phyloP scores from a whole-genome alignment of 2,113 vertebrate genomes.

The Anarrhichthys ocellatus region DNA sequence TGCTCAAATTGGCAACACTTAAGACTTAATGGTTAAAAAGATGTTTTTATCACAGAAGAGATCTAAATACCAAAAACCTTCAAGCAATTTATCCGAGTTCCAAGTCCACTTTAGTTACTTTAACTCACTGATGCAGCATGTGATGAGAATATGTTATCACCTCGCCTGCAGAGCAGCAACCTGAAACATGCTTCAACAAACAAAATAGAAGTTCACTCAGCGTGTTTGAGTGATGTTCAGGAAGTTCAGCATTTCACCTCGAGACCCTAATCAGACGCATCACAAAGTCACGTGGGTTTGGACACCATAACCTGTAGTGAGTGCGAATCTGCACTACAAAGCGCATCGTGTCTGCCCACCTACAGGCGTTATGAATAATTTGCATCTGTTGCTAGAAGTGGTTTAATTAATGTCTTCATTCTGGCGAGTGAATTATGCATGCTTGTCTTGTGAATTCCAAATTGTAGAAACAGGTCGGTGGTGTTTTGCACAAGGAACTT shows the following conservation, averaged over 20 bases:
- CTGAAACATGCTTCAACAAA: not conserved
- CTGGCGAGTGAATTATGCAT: constrained; percentile 35
- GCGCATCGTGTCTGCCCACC: constrained; percentile 28
- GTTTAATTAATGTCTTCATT: constrained; percentile 48
- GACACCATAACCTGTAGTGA: not conserved
- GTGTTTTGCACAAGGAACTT: constrained; percentile 1
- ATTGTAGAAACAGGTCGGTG: not conserved
- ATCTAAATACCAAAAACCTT: not conserved
- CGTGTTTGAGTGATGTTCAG: no score
- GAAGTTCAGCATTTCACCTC: not conserved
- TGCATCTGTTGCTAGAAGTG: constrained; percentile 18
- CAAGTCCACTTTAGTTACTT: not conserved
- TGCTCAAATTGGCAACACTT: not conserved
- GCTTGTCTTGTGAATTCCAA: constrained; percentile 21
- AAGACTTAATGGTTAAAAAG: not conserved
- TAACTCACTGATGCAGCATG: not conserved
- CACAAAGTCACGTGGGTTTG: not conserved
- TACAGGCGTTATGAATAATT: constrained; percentile 55
- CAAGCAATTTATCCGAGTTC: not conserved
- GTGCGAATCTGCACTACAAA: constrained; percentile 46
- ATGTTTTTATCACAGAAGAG: not conserved
- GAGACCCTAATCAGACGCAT: not conserved
- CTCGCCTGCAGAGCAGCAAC: not conserved
- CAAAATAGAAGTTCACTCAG: not conserved
- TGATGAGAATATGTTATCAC: constrained; percentile 8